Evolutionary conservation across 2,113 vertebrate genomes (phyloP), one percentile per base, ranked within the genome.

Genomic region (Xenopus laevis): DNA sequence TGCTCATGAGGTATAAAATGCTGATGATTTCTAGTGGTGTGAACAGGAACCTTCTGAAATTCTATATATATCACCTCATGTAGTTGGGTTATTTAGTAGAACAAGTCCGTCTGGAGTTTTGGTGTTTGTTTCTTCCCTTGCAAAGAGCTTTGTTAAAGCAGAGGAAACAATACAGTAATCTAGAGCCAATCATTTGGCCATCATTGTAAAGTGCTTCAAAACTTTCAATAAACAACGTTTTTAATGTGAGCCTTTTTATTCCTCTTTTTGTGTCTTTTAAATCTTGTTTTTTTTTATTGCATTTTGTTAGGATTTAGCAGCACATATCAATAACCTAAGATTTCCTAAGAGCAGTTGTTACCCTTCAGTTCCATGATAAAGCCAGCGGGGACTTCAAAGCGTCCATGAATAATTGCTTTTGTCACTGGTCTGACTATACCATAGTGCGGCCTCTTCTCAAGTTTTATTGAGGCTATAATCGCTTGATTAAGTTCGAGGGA

Each of bases 391-490:
- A 70, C 66, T 70, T 77, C 74, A 77, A 77, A 77, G 74, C 47
- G 27, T 70, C 66, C 67, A 57, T 77, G 67, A 69, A 77, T 70
- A 77, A 77, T 77, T 70, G 74, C 74, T 70, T 60, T 75, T 75
- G 73, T 77, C 74, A 77, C 67, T 64, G 66, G 59, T 13, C 67
- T 70, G 30, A 53, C 74, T 57, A 61, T 69, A 47, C 66, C 67
- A 27, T 33, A 67, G 63, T 47, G 23, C 74, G 74, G 74, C 74
- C 60, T 63, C 74, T 77, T 77, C 67, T 77, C 74, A 77, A 77
- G 74, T 77, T 77, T 77, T 77, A 77, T 77, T 63, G 74, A 77
- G 74, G 74, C 74, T 45, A 57, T 77, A 77, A 77, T 77, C 65
- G 27, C 74, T 77, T 77, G 74, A 77, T 70, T 77, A 77, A 77